These are phyloP conservation scores for Synchiropus splendidus DNA, from an alignment of 2,113 vertebrate genomes.

Conservation along the genomic window DNA sequence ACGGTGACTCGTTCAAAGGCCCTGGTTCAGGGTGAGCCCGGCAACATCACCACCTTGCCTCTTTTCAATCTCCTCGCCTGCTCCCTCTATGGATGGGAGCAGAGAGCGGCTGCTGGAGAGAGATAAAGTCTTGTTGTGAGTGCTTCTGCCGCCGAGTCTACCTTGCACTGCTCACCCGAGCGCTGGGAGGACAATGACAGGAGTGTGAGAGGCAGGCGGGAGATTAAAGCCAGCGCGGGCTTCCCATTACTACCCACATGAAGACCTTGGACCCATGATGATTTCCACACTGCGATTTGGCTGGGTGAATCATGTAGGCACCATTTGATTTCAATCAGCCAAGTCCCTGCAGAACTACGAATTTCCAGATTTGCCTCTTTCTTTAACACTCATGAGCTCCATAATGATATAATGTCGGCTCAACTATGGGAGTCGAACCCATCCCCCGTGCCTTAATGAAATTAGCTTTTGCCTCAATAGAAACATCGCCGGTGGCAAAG, in stretches of 20 bases:
- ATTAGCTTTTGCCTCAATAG: slow-evolving; percentile 47
- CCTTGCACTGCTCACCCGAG: slow-evolving; percentile 57
- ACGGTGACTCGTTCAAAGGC: slow-evolving; percentile 16
- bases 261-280: slow-evolving; percentile 21
- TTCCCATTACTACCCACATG: slow-evolving; percentile 28
- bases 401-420: slow-evolving; percentile 30
- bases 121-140: slow-evolving; percentile 76
- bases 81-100: slow-evolving; percentile 63
- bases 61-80: slow-evolving; percentile 41
- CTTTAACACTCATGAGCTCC: slow-evolving; percentile 25
- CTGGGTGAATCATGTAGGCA: slow-evolving; percentile 10
- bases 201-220: slow-evolving; percentile 38
- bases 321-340: slow-evolving; percentile 24
- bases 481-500: slow-evolving; percentile 48
- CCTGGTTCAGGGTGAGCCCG: slow-evolving; percentile 40
- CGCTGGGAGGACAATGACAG: slow-evolving; percentile 60
- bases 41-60: slow-evolving; percentile 17
- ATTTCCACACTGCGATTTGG: slow-evolving; percentile 8
- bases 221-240: slow-evolving; percentile 46
- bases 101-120: slow-evolving; percentile 72
- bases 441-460: slow-evolving; percentile 52
- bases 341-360: slow-evolving; percentile 18
- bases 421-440: slow-evolving; percentile 27
- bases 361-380: slow-evolving; percentile 12
- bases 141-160: slow-evolving; percentile 42